phyloP scores from a whole-genome alignment of 2,888 invertebrate species.

The Marasmarcha lunaedactyla region DNA sequence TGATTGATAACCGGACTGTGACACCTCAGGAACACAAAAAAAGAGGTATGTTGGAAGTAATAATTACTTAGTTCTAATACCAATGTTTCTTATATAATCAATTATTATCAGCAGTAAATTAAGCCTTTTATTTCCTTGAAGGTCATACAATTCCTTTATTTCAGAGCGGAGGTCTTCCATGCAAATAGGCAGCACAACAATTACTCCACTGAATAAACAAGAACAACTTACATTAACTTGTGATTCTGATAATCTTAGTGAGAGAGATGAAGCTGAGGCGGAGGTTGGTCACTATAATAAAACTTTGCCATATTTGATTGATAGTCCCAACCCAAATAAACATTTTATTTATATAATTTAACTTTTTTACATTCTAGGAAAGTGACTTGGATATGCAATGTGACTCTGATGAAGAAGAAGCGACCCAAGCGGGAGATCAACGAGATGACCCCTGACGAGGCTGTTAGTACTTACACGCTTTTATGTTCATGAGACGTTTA shows the following conservation, averaged over 20 bases:
- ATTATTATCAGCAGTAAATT: too few species aligned
- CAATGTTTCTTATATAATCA: constrained; percentile 4
- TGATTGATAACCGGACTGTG: constrained; percentile 73
- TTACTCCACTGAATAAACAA: constrained; percentile 58
- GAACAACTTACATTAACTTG: constrained; percentile 72
- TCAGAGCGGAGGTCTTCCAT: constrained; percentile 67
- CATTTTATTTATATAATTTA: too few species aligned
- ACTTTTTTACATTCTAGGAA: constrained; percentile 40
- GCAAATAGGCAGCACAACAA: constrained; percentile 78
- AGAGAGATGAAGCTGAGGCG: constrained; percentile 83
- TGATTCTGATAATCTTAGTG: constrained; percentile 79
- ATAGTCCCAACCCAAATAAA: too few species aligned
- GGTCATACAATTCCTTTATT: constrained; percentile 15
- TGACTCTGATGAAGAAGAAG: constrained; percentile 59
- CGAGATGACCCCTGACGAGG: constrained; percentile 61
- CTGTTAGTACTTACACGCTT: constrained; percentile 29
- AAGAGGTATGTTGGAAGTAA: constrained; percentile 42
- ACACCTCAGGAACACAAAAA: constrained; percentile 65
- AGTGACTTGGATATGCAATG: constrained; percentile 67
- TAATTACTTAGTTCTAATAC: too few species aligned
- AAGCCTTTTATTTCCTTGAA: constrained; percentile 10
- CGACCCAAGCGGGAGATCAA: constrained; percentile 30
- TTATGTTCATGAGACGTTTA: neutral
- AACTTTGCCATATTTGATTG: too few species aligned
- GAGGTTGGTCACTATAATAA: constrained; percentile 58